phyloP scores from a whole-genome alignment of 1,140 invertebrate genomes.

The Forficula auricularia region DNA sequence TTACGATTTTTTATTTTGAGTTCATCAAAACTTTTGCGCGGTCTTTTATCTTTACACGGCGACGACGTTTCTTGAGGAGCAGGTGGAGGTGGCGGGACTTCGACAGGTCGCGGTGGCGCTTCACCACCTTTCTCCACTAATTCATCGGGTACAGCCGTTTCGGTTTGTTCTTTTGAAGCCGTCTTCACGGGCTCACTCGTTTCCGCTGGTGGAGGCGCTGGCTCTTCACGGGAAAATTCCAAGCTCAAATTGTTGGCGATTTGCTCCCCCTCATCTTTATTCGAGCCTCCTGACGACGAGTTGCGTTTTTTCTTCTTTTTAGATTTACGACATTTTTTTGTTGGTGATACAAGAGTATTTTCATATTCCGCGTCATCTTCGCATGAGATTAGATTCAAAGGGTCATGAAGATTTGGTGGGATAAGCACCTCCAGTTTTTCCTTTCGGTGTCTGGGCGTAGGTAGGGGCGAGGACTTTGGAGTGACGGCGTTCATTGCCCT shows the following conservation, averaged over 20 bases:
- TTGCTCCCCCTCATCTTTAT: constrained; percentile 8
- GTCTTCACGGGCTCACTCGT: neutral
- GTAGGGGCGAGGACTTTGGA: constrained; percentile 69
- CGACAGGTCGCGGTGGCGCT: constrained; percentile 7
- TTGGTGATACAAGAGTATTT: constrained; percentile 45
- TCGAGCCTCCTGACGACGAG: constrained; percentile 7
- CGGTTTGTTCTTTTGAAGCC: constrained; percentile 6
- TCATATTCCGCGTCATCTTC: constrained; percentile 61
- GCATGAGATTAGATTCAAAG: constrained; percentile 65
- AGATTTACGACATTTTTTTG: constrained; percentile 40
- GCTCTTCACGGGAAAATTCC: neutral
- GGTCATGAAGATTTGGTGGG: constrained; percentile 80
- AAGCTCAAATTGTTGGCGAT: neutral
- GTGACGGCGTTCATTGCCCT: constrained; percentile 68
- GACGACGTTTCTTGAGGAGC: constrained; percentile 14
- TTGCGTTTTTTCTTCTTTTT: constrained; percentile 30
- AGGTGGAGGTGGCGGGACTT: constrained; percentile 6
- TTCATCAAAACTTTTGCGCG: constrained; percentile 26
- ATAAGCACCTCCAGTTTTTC: constrained; percentile 78
- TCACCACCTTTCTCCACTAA: constrained; percentile 5
- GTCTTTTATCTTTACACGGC: constrained; percentile 25
- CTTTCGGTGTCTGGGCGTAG: constrained; percentile 65
- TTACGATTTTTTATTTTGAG: constrained; percentile 37
- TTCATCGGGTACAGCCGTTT: constrained; percentile 13
- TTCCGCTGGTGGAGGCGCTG: constrained; percentile 9